Percentiles rank a stretch among this genome's conserved stretches.
phyloP scores from a whole-genome alignment of 2,113 vertebrate genomes.

The Marmota monax region DNA sequence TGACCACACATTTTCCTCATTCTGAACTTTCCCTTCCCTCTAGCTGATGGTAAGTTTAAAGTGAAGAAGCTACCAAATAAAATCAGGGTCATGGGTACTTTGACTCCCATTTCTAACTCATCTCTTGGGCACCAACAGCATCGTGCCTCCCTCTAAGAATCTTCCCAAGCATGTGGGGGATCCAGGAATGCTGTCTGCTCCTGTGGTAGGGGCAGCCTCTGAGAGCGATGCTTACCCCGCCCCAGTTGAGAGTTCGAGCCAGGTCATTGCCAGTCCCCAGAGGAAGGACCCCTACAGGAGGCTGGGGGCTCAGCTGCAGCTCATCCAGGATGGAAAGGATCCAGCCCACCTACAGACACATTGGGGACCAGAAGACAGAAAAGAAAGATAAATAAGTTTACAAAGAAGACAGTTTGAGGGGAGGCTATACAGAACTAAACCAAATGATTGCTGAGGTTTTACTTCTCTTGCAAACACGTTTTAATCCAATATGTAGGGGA shows the following conservation, averaged over 20 bases:
- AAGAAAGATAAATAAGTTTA: conserved; percentile 69
- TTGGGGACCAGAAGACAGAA: conserved; percentile 73
- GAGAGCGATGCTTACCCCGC: conserved; percentile 92
- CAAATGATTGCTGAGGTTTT: not conserved
- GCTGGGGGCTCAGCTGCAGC: conserved; percentile 90
- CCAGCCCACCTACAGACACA: conserved; percentile 90
- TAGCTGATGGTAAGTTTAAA: not conserved
- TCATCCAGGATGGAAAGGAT: conserved; percentile 92
- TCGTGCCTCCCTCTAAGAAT: fast-evolving
- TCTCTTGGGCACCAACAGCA: not conserved
- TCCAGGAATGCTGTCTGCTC: too few species aligned
- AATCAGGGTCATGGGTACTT: not conserved
- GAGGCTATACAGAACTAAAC: not conserved
- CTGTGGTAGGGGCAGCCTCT: fast-evolving
- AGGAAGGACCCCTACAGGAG: conserved; percentile 96
- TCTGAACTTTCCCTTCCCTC: not conserved
- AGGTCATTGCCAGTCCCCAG: conserved; percentile 98
- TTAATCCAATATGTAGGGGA: not conserved
- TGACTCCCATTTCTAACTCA: not conserved
- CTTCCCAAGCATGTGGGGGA: not conserved
- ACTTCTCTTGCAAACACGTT: not conserved
- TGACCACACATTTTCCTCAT: not conserved
- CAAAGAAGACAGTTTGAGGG: not conserved
- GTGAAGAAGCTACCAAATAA: not conserved
- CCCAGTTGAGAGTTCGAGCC: conserved; percentile 98